Evolutionary conservation across 1,140 invertebrate genomes (phyloP), one percentile per base, ranked within the genome.

Genomic region (Vanessa tameamea): DNA sequence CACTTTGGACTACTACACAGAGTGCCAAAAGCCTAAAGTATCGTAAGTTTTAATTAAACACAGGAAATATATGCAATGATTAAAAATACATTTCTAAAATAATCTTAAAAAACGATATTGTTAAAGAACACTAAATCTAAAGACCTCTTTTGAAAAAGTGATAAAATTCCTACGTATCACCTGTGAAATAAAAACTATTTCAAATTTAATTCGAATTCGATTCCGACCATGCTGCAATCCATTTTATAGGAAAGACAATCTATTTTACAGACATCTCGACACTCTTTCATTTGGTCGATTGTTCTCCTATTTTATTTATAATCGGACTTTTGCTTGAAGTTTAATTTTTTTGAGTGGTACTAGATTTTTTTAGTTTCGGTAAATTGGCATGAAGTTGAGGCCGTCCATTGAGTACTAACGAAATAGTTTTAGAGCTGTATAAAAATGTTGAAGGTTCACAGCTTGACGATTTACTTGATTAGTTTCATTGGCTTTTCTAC

Each of bases 221-320:
- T 61, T 61, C 12, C 23, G 14, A n/a, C 26, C 57, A 61, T 15
- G 12, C 57, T 31, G 57, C 57, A 61, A 61, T 61, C 14, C 14
- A 61, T 15, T 61, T 61, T 61, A n/a, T 26, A 61, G 13, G 31
- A 57, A 3, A 57, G 53, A 61, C 57, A 61, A 61, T 37, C 26
- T 37, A 61, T 61, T 61, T 61, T 37, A 61, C 11, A 37, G 57
- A 61, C 57, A 61, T 61, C 57, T 61, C 57, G 57, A 61, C 57
- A 37, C 57, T 61, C 57, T 61, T 61, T 61, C 23, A 61, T 61
- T 61, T 61, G 23, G 26, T 61, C 57, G 48, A 12, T n/a, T 26
- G 12, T 61, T 37, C 15, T 37, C 31, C 31, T 61, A 61, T 61
- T 61, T 61, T 61, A 61, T 61, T 61, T 61, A 61, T 61, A 61